phyloP scores from a whole-genome alignment of 2,888 invertebrate species.

The Amphipyra tragopoginis region DNA sequence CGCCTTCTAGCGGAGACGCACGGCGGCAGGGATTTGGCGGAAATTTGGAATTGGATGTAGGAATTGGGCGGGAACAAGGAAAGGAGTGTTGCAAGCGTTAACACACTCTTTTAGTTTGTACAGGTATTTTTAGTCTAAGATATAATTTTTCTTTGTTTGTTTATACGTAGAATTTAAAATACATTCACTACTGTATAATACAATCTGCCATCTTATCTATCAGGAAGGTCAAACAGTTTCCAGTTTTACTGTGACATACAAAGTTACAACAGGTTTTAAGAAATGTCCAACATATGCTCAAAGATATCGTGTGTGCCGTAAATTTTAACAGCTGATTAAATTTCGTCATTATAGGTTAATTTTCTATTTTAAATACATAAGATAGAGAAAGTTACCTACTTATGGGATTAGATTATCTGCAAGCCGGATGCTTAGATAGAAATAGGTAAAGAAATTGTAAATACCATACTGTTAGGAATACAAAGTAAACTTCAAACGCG shows the following conservation, averaged over 20 bases:
- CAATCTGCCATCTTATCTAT: conserved; percentile 27
- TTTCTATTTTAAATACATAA: conserved; percentile 42
- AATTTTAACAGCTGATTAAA: conserved; percentile 61
- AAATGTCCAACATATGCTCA: conserved; percentile 45
- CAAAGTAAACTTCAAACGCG: no score
- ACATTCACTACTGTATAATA: conserved; percentile 29
- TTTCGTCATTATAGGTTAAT: conserved; percentile 53
- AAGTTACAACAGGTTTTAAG: conserved; percentile 46
- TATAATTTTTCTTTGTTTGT: no score
- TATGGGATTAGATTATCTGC: conserved; percentile 11
- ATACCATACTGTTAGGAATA: no score
- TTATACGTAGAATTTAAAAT: no score
- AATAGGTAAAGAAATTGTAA: no score
- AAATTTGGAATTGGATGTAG: no score
- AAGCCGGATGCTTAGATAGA: background rate
- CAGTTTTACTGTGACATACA: conserved; percentile 49
- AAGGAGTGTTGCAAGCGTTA: no score
- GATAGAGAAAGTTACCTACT: conserved; percentile 48
- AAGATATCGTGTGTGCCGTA: conserved; percentile 44
- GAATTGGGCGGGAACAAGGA: no score
- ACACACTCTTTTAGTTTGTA: no score
- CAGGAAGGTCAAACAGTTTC: conserved; percentile 44
- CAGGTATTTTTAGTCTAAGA: no score
- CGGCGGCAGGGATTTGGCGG: no score
- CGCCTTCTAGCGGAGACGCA: no score